Conservation (phyloP, 2,113 vertebrate genomes). For the Megatriorchis doriae region DNA sequence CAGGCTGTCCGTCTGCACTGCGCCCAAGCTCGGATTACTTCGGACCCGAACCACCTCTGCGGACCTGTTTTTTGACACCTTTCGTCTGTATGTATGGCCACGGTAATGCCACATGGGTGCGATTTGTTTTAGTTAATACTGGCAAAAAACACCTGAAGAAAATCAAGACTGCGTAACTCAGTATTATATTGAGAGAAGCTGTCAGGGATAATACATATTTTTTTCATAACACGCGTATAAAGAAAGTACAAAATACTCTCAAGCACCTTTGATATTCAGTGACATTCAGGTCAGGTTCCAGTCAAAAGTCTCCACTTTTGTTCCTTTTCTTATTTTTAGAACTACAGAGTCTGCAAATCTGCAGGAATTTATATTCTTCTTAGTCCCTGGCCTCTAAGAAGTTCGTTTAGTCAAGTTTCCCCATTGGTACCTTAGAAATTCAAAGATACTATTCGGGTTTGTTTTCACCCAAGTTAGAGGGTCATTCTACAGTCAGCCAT, state of each 20-base stretch:
- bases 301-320: neutral
- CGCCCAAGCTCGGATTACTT: neutral
- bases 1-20: neutral
- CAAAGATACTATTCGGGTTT: neutral
- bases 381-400: neutral
- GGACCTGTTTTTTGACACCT: neutral
- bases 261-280: neutral
- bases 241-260: neutral
- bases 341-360: neutral
- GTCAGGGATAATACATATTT: accelerated
- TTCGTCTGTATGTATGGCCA: neutral
- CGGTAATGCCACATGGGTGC: accelerated
- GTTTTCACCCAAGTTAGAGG: neutral
- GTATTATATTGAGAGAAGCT: neutral
- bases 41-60: neutral
- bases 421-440: neutral
- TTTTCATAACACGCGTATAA: neutral
- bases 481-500: neutral
- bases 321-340: neutral
- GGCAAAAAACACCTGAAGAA: neutral
- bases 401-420: neutral
- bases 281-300: neutral
- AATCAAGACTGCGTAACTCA: neutral
- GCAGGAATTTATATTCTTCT: neutral
- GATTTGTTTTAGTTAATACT: neutral